Base-by-base conservation (phyloP, 1,140 invertebrate genomes). In the Bactericera cockerelli region DNA sequence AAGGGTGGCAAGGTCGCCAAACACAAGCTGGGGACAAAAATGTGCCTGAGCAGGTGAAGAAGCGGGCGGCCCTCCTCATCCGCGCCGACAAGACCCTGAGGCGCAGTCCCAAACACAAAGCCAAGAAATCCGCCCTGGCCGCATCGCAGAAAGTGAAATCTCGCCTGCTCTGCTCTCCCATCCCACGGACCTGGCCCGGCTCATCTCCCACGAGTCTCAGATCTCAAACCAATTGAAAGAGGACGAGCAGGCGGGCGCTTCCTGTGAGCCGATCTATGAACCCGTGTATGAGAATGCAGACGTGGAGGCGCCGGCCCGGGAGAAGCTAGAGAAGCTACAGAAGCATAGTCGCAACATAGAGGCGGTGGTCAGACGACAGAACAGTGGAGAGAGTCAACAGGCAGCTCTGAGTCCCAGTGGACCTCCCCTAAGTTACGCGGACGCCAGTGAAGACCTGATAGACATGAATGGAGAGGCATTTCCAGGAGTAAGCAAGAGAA, bases 31-130 rank as follows among this genome's bases (percentile, higher is more conserved):
- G 4, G 4, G 22, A 49, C 42, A 49, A 16, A 49, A 49, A 49
- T n/a, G 42, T 49, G 0, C 62, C 62, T 21, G 62, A 63, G 8
- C 58, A 54, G 3, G 49, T 26, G n/a, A 63, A 63, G 42, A 59
- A 63, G 25, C 55, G 62, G 0, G 62, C 62, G 0, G 62, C 62
- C 2, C 36, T 63, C 19, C 42, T 63, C 26, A 63, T 63, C 6
- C 38, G 56, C 8, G 62, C 62, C 16, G 59, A 63, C 28, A 39
- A 59, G 1, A 39, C 55, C 22, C 58, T 49, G 2, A 31, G 59
- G 1, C 54, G 54, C 1, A 24, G 1, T 1, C 2, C 13, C 21
- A 59, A 59, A 21, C 61, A 57, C 21, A 31, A 31, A 31, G 4
- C 28, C 4, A 31, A 31, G 28, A 31, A 31, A 31, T 13, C 28